Conservation (phyloP, 2,113 vertebrate genomes). For the Lamprotornis superbus region DNA sequence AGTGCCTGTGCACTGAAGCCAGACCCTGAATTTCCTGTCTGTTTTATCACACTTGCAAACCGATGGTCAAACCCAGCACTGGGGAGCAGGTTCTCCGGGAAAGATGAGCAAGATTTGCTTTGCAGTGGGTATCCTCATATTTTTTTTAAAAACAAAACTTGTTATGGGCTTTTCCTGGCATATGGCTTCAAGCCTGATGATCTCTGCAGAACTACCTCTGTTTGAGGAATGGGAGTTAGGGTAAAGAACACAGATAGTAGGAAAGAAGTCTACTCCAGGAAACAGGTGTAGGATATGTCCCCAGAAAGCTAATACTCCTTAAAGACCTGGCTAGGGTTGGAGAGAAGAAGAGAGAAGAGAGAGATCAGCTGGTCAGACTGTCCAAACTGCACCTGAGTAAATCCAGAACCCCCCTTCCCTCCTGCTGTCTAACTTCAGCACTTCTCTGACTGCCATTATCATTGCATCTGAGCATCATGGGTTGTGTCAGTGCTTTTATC, state of each 20-base stretch:
- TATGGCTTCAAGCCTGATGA: neutral
- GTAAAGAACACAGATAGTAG: neutral
- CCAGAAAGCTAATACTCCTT: neutral
- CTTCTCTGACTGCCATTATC: neutral
- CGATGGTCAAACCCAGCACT: neutral
- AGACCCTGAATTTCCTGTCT: conserved; percentile 34
- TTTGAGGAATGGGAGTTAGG: neutral
- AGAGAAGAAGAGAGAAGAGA: neutral
- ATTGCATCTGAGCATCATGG: neutral
- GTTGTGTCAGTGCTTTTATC: neutral
- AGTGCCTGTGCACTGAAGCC: neutral
- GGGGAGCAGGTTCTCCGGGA: neutral
- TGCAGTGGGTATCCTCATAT: neutral
- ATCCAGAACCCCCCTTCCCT: neutral
- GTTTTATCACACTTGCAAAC: conserved; percentile 21
- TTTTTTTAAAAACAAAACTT: neutral
- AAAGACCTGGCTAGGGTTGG: neutral
- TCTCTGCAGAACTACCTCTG: neutral
- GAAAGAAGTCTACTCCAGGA: neutral
- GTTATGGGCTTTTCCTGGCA: neutral
- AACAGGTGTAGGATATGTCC: neutral
- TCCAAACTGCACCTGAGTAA: neutral
- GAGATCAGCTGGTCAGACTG: neutral
- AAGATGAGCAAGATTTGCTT: neutral
- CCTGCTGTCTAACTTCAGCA: neutral